Conservation (phyloP, 2,888 invertebrate species). For the Actias luna region DNA sequence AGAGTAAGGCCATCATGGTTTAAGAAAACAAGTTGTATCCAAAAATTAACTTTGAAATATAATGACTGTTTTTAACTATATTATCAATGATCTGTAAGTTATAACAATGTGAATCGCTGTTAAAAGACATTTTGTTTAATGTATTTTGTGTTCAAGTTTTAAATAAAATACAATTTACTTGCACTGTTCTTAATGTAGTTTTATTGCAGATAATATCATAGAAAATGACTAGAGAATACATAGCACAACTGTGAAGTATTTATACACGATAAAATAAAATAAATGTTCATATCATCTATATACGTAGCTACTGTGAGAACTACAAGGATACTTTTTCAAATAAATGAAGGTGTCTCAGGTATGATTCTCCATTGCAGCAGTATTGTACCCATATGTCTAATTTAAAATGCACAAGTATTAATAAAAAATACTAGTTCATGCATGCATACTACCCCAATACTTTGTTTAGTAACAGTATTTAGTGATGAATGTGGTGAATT, state of each 20-base stretch:
- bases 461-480: no score
- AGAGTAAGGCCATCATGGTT: slow-evolving; percentile 32
- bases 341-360: no score
- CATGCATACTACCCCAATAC: no score
- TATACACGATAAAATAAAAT: not conserved
- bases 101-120: slow-evolving; percentile 7
- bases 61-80: slow-evolving; percentile 1
- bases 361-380: not conserved
- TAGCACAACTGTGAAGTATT: not conserved
- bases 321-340: no score
- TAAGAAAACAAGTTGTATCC: slow-evolving; percentile 16
- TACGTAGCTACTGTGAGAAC: not conserved
- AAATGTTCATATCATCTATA: no score
- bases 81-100: slow-evolving; percentile 16
- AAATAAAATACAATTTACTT: slow-evolving; percentile 41
- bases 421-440: no score
- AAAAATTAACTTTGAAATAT: slow-evolving; percentile 27
- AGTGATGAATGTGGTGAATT: no score
- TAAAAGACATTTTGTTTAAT: slow-evolving; percentile 11
- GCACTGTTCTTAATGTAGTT: slow-evolving; percentile 34
- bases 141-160: slow-evolving; percentile 43
- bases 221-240: slow-evolving; percentile 7
- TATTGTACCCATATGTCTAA: no score
- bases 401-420: no score
- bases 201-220: slow-evolving; percentile 27